Evolutionary conservation across 1,140 invertebrate species (phyloP).

Genomic region (Sycophila sp.): DNA sequence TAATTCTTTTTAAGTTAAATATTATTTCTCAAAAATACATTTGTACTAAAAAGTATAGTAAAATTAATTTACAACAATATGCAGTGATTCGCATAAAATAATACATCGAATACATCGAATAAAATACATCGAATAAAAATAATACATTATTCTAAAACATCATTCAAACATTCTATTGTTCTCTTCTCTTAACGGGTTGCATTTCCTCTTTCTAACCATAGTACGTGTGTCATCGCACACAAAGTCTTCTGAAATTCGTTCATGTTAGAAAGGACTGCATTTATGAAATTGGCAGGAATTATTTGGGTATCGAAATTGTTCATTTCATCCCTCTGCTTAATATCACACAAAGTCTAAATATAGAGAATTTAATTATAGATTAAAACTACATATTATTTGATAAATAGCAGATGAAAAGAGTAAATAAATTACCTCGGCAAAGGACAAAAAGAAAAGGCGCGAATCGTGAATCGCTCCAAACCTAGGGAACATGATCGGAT

Average conservation of each 20-base stretch:
- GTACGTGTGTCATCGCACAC: neutral
- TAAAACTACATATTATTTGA: too few species aligned
- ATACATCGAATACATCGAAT: neutral
- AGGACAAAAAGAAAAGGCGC: conserved; percentile 12
- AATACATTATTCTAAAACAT: too few species aligned
- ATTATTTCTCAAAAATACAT: too few species aligned
- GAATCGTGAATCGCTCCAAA: conserved; percentile 20
- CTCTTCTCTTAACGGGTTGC: conserved; percentile 22
- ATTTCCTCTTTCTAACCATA: neutral
- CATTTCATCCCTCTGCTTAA: too few species aligned
- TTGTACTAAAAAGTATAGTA: too few species aligned
- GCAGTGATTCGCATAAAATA: neutral
- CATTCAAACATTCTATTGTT: too few species aligned
- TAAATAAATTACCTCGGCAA: conserved; percentile 35
- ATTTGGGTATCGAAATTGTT: too few species aligned
- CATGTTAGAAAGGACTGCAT: neutral
- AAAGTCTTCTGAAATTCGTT: conserved; percentile 12
- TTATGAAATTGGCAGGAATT: neutral
- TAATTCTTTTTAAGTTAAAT: too few species aligned
- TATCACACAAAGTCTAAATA: too few species aligned
- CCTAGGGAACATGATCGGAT: conserved; percentile 10
- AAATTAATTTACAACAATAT: neutral
- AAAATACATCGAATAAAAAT: neutral
- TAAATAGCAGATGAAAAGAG: too few species aligned
- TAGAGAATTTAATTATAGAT: too few species aligned